phyloP scores from a whole-genome alignment of 2,888 invertebrate species.

The Dascillus cervinus region DNA sequence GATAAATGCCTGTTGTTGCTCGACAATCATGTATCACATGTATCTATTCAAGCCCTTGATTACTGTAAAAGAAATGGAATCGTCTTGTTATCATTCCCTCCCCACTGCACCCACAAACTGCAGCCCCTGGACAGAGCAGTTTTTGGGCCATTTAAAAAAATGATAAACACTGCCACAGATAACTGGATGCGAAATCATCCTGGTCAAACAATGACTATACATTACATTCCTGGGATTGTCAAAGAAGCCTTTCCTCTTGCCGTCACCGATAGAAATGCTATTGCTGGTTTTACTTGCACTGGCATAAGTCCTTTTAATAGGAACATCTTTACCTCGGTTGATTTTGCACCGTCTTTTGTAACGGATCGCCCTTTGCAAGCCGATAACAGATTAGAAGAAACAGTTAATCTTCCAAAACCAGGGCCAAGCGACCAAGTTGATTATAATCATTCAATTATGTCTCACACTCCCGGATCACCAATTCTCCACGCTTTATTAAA shows the following conservation, averaged over 20 bases:
- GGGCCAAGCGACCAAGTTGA: too few species aligned
- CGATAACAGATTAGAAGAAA: too few species aligned
- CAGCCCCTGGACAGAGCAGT: constrained; percentile 8
- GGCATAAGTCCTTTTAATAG: constrained; percentile 5
- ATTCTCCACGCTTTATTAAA: too few species aligned
- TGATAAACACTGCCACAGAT: constrained; percentile 3
- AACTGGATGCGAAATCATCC: constrained; percentile 9
- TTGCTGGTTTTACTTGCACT: constrained; percentile 6
- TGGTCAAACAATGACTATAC: constrained; percentile 4
- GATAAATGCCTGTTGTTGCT: constrained; percentile 10
- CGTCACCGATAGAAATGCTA: constrained; percentile 7
- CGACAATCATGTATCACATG: constrained; percentile 17
- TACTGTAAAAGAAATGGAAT: constrained; percentile 14
- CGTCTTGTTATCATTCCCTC: constrained; percentile 14
- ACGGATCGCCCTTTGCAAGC: too few species aligned
- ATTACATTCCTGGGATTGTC: constrained; percentile 14
- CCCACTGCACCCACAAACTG: constrained; percentile 15
- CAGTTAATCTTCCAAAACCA: too few species aligned
- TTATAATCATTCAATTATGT: too few species aligned
- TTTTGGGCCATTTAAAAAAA: constrained; percentile 9
- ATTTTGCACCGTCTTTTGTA: neutral
- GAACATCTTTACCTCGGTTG: neutral
- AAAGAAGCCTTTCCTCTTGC: constrained; percentile 6
- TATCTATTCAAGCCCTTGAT: constrained; percentile 10
- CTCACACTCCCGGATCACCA: too few species aligned